phyloP scores from a whole-genome alignment of 2,113 vertebrate species.

The Passer montanus region DNA sequence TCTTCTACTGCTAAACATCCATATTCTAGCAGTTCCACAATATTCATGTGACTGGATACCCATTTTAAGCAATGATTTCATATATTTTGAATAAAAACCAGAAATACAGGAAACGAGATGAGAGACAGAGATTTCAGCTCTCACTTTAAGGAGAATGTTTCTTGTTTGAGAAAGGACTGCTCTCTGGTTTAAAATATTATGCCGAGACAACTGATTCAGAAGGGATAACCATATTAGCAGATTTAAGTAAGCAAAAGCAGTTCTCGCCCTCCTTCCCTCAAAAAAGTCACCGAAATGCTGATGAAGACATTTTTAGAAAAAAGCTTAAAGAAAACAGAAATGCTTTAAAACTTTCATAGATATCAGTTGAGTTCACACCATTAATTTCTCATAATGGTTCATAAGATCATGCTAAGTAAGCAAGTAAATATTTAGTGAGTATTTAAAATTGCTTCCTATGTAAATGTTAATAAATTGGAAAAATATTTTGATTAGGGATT shows the following conservation, averaged over 20 bases:
- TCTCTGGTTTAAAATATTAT: background rate
- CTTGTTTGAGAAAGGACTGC: background rate
- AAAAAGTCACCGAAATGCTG: background rate
- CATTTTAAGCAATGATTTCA: background rate
- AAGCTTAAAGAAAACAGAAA: background rate
- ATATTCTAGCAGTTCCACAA: background rate
- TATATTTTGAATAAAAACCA: slow-evolving; percentile 20
- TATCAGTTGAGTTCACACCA: background rate
- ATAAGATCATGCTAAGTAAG: background rate
- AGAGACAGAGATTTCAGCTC: background rate
- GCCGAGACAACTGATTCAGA: background rate
- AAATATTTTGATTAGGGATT: background rate
- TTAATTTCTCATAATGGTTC: background rate
- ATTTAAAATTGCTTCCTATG: background rate
- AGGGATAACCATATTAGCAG: background rate
- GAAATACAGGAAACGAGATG: slow-evolving; percentile 25
- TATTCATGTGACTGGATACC: background rate
- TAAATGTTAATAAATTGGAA: background rate
- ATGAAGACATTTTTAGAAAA: background rate
- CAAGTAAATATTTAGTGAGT: background rate
- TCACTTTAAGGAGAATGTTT: background rate
- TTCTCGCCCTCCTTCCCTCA: background rate
- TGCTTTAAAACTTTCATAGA: background rate
- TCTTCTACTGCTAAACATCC: background rate
- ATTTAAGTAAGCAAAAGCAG: background rate